Base-by-base conservation (phyloP, 1,140 invertebrate species). In the Microvelia longipes region DNA sequence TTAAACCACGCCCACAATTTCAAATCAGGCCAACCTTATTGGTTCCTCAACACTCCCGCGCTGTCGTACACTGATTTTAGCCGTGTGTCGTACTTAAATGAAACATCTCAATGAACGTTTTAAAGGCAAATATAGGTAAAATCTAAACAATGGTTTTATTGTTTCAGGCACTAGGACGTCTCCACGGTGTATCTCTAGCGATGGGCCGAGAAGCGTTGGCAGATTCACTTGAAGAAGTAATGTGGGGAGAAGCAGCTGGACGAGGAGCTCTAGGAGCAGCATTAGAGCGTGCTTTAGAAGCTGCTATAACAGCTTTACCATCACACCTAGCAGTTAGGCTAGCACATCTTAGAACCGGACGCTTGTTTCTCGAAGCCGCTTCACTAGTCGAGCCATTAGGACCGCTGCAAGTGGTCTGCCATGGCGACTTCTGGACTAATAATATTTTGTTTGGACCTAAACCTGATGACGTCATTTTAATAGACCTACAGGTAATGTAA, bases 371-470 rank as follows among this genome's bases (percentile, higher is more conserved):
- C 15, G 69, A 60, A 11, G 69, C 74, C 63, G 28, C 69, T 19
- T 29, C 65, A 1, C 27, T 74, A 14, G 69, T 72, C 1, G 30
- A 29, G 26, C 71, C 73, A 11, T 70, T 65, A 28, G 72, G 73
- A 30, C 73, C 70, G 15, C 69, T 75, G 1, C 28, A 71, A 1
- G 74, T 75, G 14, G 70, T 74, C n/a, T 74, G 73, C 67, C 82
- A 84, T 73, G 83, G 83, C 11, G 82, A 84, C 73, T 81, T 82
- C 28, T 84, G 82, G 82, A 79, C 80, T 14, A 84, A 83, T 71
- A 84, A 84, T 71, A 81, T 84, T 71, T 79, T 84, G 78, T 84
- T 82, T 73, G 73, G 67, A 15, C 72, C 28, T 13, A 71, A 70
- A 2, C 77, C 70, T 2, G 62, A 75, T 0, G 73, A 75, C 15